Conservation (phyloP, 2,888 invertebrate species). For the Nezara viridula region DNA sequence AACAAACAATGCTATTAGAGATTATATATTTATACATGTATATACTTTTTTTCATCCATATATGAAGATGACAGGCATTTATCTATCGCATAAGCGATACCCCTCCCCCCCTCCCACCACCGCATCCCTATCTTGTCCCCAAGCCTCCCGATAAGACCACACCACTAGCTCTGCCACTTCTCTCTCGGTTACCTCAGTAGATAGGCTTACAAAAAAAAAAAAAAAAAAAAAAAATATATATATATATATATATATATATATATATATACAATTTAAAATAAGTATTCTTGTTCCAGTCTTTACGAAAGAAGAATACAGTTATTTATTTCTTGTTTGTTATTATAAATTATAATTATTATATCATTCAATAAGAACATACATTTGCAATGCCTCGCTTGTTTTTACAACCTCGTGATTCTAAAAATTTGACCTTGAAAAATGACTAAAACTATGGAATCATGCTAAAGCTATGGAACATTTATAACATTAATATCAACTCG, state of each 20-base stretch:
- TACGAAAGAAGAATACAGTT: not conserved
- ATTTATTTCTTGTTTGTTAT: too few relatives aligned
- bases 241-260: too few relatives aligned
- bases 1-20: not conserved
- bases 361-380: too few relatives aligned
- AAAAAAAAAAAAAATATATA: too few relatives aligned
- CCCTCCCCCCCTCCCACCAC: not conserved
- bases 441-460: too few relatives aligned
- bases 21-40: not conserved
- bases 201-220: not conserved
- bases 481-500: too few relatives aligned
- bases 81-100: constrained; percentile 13
- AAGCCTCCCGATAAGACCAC: not conserved
- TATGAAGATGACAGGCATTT: constrained; percentile 21
- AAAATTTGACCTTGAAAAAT: too few relatives aligned
- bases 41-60: not conserved
- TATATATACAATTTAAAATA: not conserved
- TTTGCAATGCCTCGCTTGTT: too few relatives aligned
- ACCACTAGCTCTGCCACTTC: not conserved
- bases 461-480: too few relatives aligned
- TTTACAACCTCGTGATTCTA: too few relatives aligned
- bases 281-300: not conserved
- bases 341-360: too few relatives aligned
- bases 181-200: not conserved
- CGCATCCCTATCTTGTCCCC: not conserved